Evolutionary conservation across 1,140 invertebrate genomes (phyloP), one percentile per base, ranked within the genome.

Genomic region (Lepidostoma basale): DNA sequence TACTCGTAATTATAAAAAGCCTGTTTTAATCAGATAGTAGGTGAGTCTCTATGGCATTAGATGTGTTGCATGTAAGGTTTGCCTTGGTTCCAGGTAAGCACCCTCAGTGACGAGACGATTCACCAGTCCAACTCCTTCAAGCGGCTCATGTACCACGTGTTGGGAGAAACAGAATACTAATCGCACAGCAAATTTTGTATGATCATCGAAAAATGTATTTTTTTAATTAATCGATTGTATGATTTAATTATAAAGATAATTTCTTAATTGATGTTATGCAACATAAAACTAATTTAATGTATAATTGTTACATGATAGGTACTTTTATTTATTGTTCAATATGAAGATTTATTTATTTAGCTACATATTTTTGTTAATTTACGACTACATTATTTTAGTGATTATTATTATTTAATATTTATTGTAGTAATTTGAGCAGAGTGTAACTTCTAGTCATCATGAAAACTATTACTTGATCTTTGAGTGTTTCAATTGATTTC

Each of bases 61-160:
- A n/a, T n/a, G n/a, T n/a, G n/a, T n/a, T n/a, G n/a, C n/a, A n/a
- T n/a, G n/a, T n/a, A n/a, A n/a, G n/a, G n/a, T n/a, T n/a, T n/a
- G 33, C n/a, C n/a, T 44, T 59, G 45, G 49, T 85, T 84, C n/a
- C 78, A 88, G 86, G 81, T 86, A 67, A 86, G 84, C 73, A 81
- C 84, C 25, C 74, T 83, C 63, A 83, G 87, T 58, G 87, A 88
- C 75, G 92, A 94, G 75, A 88, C 88, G 74, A 96, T 96, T 76
- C 92, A 94, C 74, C 94, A 96, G 78, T 95, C 93, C 78, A 90
- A 91, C 78, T 93, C 92, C 67, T 96, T 96, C 86, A 94, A 92
- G 80, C 90, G 92, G 76, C 88, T 96, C 75, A 96, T 96, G 94
- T 89, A 91, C 84, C 90, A 92, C 81, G 92, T 95, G 65, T 84